A percentile compares a stretch with the other conserved stretches of the same genome.
Conservation (phyloP, 1,140 invertebrate species). For the Drosophila simulans region DNA sequence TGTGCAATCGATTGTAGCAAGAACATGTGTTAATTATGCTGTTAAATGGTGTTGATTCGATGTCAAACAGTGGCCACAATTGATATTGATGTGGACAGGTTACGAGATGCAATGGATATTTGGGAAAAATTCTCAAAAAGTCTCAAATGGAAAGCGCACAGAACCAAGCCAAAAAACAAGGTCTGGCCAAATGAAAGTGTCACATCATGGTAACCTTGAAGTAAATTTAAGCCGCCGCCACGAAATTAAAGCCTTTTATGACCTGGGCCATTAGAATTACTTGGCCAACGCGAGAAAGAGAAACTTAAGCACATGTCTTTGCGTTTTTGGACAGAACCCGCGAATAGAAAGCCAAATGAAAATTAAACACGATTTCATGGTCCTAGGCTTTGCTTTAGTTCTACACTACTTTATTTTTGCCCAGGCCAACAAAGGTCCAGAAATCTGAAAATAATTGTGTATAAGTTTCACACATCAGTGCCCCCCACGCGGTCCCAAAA, state of each 20-base stretch:
- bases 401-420: conserved; percentile 75
- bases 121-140: neutral
- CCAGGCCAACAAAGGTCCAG: conserved; percentile 24
- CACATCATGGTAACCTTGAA: conserved; percentile 60
- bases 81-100: conserved; percentile 57
- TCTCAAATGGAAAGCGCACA: conserved; percentile 17
- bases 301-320: conserved; percentile 57
- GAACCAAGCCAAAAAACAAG: conserved; percentile 1
- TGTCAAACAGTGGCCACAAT: conserved; percentile 58
- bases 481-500: conserved; percentile 25
- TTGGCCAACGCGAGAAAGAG: conserved; percentile 68
- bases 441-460: conserved; percentile 73
- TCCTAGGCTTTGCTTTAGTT: conserved; percentile 75
- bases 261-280: conserved; percentile 56
- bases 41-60: conserved; percentile 72
- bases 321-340: conserved; percentile 32
- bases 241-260: conserved; percentile 42
- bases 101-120: conserved; percentile 28
- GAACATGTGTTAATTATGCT: conserved; percentile 80
- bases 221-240: conserved; percentile 9
- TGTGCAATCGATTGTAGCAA: conserved; percentile 78
- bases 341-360: conserved; percentile 71
- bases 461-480: conserved; percentile 35
- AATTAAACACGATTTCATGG: conserved; percentile 76
- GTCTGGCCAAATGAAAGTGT: conserved; percentile 46